A percentile compares a stretch with the other conserved stretches of the same genome.
Evolutionary conservation across 2,113 vertebrate genomes (phyloP).

Genomic region (Hipposideros armiger): DNA sequence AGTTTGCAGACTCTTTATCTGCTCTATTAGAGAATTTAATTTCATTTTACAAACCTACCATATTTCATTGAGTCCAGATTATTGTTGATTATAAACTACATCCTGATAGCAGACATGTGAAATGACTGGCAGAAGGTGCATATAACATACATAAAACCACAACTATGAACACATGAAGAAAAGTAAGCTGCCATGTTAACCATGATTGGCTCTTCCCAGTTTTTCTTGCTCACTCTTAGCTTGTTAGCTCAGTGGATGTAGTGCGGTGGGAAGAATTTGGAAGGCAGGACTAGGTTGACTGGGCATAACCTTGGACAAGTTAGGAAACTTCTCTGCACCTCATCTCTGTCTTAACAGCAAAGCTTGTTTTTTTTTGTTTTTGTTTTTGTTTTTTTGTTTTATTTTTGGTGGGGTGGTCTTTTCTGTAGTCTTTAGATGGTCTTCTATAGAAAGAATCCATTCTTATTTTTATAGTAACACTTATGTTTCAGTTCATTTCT

Average conservation of each 20-base stretch:
- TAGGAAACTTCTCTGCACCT: not conserved
- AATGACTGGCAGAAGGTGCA: not conserved
- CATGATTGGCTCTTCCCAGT: not conserved
- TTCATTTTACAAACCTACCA: not conserved
- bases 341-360: constrained; percentile 5
- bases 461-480: constrained; percentile 29
- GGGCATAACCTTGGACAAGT: not conserved
- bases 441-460: constrained; percentile 22
- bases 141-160: not conserved
- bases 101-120: not conserved
- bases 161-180: not conserved
- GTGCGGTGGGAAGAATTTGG: not conserved
- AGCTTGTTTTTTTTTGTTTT: not conserved
- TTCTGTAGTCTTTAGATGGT: not conserved
- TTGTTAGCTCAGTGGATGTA: not conserved
- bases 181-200: not conserved
- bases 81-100: not conserved
- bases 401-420: not conserved
- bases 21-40: not conserved
- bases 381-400: not conserved
- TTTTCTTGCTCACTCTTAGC: not conserved
- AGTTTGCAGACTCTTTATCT: not conserved
- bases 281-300: not conserved
- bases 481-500: not conserved
- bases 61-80: constrained; percentile 20